Base-by-base conservation (phyloP, 2,888 invertebrate species). In the Cecidostiba fungosa region DNA sequence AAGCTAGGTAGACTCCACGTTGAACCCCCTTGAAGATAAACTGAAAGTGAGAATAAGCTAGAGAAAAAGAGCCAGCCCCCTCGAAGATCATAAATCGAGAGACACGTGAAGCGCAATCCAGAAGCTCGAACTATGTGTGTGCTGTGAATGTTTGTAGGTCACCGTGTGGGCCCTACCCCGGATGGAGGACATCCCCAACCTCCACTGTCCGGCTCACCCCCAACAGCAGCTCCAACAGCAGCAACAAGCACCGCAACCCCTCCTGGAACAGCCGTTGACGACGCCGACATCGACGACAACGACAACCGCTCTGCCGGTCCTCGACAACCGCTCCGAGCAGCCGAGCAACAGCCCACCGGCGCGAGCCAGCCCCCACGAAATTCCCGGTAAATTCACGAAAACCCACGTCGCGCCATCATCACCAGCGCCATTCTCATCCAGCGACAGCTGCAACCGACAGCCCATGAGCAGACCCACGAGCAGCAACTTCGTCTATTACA, bases 131-230 rank as follows among this genome's bases (percentile, higher is more conserved):
- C 14, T 29, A 50, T 70, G 73, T n/a, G 50, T 54, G 50, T 77
- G 62, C 14, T 19, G 54, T 73, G 59, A n/a, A 29, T 69, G 47
- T 85, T 91, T 91, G 77, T 88, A 94, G 94, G 94, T 94, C 83
- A 93, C 94, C 26, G 94, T 95, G 69, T 94, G 94, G 90, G 94
- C 94, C 59, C 88, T 97, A 89, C 98, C 98, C 36, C 94, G 98
- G 69, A 95, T 96, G 89, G 96, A 96, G 87, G 95, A 95, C 72
- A 95, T 97, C 89, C 97, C 97, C 10, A 93, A 94, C 32, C 94
- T 96, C 79, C 92, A 92, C 78, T 96, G 96, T 91, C 92, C 93
- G 43, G 89, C 94, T 77, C 94, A 94, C 92, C 94, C 91, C 81
- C 89, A 86, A 82, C 89, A 87, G 77, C 90, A 88, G 77, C 89